phyloP scores from a whole-genome alignment of 2,797 vertebrate species.

The Ceryle rudis region DNA sequence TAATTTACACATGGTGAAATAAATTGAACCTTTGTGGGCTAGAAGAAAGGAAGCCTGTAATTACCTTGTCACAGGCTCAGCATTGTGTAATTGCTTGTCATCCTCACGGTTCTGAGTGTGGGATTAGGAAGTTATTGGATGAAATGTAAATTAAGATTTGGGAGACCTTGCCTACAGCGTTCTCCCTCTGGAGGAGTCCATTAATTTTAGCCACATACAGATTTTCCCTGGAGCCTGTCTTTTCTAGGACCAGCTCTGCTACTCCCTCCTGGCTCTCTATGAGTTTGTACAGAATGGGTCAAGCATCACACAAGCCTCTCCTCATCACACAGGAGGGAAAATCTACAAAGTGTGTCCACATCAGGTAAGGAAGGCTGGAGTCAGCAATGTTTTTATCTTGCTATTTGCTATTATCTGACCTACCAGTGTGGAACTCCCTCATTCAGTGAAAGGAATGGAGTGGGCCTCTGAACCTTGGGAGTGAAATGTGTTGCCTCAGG shows the following conservation, averaged over 20 bases:
- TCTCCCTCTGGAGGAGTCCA: neutral
- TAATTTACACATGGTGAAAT: constrained; percentile 31
- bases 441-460: neutral
- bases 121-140: neutral
- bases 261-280: constrained; percentile 87
- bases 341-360: constrained; percentile 95
- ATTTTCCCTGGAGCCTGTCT: neutral
- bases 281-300: constrained; percentile 88
- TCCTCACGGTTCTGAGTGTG: neutral
- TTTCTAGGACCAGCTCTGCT: constrained; percentile 82
- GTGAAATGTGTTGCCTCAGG: accelerated
- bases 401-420: neutral
- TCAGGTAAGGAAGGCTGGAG: constrained; percentile 84
- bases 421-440: neutral
- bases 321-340: constrained; percentile 92
- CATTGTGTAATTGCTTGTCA: neutral
- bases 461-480: neutral
- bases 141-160: neutral
- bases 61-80: constrained; percentile 21
- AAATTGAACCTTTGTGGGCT: constrained; percentile 37
- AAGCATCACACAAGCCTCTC: constrained; percentile 79
- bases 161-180: neutral
- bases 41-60: constrained; percentile 27
- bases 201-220: neutral
- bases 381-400: neutral